These are phyloP conservation scores for Patiria miniata DNA, from an alignment of 35 echinoderm and acorn worm species.

Conservation along the genomic window DNA sequence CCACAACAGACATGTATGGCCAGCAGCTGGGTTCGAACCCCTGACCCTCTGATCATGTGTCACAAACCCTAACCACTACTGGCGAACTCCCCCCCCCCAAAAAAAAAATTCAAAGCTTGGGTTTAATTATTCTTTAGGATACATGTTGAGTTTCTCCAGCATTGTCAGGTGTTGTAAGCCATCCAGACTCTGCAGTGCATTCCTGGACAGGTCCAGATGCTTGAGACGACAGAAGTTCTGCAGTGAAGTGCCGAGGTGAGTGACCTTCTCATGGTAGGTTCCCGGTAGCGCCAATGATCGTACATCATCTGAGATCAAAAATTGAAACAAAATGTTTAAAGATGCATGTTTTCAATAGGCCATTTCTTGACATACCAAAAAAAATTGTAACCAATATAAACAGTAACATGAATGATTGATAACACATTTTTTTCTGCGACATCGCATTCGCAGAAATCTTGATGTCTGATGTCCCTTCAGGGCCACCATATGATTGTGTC, in stretches of 20 bases:
- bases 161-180: conserved; percentile 76
- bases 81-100: too few species aligned
- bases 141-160: conserved; percentile 95
- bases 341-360: background rate
- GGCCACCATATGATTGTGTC: too few species aligned
- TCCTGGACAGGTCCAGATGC: conserved; percentile 87
- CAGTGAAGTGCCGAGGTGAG: conserved; percentile 77
- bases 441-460: too few species aligned
- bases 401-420: background rate
- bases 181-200: conserved; percentile 75
- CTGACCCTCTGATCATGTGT: too few species aligned
- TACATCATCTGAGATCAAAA: conserved; percentile 83
- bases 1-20: too few species aligned
- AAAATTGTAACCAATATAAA: background rate
- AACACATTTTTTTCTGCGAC: background rate
- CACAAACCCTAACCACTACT: too few species aligned
- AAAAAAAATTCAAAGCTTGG: too few species aligned
- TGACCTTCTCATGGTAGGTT: conserved; percentile 96
- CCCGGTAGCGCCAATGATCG: conserved; percentile 85
- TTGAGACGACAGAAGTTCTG: conserved; percentile 80
- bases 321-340: background rate
- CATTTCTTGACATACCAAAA: background rate
- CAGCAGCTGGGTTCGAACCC: too few species aligned
- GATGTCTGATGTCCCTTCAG: background rate
- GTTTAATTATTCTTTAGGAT: conserved; percentile 81